phyloP scores from a whole-genome alignment of 2,888 invertebrate genomes.

The Phoenoteleia sp. region DNA sequence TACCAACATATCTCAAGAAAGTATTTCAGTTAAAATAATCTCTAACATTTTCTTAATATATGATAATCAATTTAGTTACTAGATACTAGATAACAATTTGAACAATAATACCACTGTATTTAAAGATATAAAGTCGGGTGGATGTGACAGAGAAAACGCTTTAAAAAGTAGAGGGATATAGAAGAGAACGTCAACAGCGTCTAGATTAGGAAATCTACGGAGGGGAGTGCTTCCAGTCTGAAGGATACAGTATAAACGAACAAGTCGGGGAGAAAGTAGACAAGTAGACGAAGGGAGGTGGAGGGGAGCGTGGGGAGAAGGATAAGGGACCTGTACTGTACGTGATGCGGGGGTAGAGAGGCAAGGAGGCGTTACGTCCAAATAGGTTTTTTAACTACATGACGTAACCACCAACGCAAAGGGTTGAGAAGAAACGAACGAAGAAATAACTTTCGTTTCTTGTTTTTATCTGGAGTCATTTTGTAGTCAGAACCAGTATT shows the following conservation, averaged over 20 bases:
- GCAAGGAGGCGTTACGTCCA: conserved; percentile 57
- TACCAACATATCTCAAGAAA: too few species aligned
- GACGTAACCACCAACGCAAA: conserved; percentile 73
- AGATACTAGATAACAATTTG: too few species aligned
- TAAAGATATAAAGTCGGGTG: conserved; percentile 24
- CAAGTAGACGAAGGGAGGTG: conserved; percentile 53
- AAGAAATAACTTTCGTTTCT: conserved; percentile 47
- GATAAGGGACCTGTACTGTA: conserved; percentile 58
- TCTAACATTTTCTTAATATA: too few species aligned
- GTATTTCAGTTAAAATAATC: too few species aligned
- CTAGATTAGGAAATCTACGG: conserved; percentile 57
- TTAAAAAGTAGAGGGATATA: conserved; percentile 35
- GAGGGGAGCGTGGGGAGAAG: conserved; percentile 52
- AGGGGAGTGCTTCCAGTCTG: conserved; percentile 39
- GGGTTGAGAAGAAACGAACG: conserved; percentile 61
- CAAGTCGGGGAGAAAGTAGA: conserved; percentile 59
- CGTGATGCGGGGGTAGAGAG: conserved; percentile 49
- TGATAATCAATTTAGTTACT: too few species aligned
- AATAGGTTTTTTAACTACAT: conserved; percentile 65
- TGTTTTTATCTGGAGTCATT: not conserved
- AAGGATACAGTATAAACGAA: conserved; percentile 60
- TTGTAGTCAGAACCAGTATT: not conserved
- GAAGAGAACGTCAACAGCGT: conserved; percentile 28
- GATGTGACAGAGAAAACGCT: conserved; percentile 17
- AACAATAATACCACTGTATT: too few species aligned